A percentile compares a stretch with the other conserved stretches of the same genome.
These are phyloP conservation scores for Hartigia nigra DNA, from an alignment of 2,888 invertebrate genomes.

Conservation along the genomic window DNA sequence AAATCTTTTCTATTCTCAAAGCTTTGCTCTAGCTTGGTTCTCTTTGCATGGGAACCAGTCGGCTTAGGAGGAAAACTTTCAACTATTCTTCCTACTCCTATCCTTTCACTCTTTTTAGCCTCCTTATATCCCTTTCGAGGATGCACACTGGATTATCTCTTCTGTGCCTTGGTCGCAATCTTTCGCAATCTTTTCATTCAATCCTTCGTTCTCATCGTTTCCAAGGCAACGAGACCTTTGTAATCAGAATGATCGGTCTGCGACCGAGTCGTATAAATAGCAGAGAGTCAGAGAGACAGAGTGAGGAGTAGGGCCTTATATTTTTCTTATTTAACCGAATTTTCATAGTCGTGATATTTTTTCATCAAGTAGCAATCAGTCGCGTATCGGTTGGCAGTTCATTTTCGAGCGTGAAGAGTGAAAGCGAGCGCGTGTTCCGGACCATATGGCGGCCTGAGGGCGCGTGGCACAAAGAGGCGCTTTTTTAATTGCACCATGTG, in stretches of 20 bases:
- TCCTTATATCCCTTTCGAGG: constrained; percentile 7
- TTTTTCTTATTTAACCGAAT: not conserved
- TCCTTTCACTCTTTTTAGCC: constrained; percentile 12
- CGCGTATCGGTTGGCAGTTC: constrained; percentile 23
- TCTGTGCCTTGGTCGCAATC: constrained; percentile 29
- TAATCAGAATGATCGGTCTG: not conserved
- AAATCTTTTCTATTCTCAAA: constrained; percentile 56
- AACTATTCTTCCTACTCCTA: constrained; percentile 14
- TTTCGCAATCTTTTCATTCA: constrained; percentile 53
- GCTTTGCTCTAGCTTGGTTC: constrained; percentile 39
- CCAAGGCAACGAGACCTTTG: not conserved
- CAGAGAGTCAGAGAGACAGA: not conserved
- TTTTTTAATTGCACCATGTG: constrained; percentile 63
- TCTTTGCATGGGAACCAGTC: constrained; percentile 19
- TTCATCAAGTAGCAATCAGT: constrained; percentile 14
- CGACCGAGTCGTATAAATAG: not conserved
- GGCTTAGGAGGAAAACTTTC: constrained; percentile 20
- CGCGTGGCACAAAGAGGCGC: constrained; percentile 54
- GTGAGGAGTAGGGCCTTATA: not conserved
- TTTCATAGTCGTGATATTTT: not conserved
- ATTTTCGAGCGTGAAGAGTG: constrained; percentile 11
- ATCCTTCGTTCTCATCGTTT: constrained; percentile 5
- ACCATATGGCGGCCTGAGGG: constrained; percentile 55
- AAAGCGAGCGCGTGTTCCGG: constrained; percentile 13
- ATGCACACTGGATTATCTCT: constrained; percentile 12